Conservation (phyloP, 2,888 invertebrate genomes). For the Barypeithes pellucidus region DNA sequence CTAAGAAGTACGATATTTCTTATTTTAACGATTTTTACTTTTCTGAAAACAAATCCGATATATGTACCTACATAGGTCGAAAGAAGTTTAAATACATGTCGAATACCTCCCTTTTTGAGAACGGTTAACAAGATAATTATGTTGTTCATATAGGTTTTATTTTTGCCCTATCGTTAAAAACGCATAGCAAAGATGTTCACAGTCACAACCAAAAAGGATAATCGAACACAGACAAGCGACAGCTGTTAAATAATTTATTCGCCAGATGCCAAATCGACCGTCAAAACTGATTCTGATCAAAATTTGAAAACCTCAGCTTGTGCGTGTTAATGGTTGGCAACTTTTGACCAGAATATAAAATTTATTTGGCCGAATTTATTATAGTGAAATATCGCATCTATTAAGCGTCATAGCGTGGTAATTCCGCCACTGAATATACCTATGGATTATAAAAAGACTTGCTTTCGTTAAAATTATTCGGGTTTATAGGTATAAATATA, state of each 20-base stretch:
- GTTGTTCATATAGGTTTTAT: background rate
- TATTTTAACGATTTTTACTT: no score
- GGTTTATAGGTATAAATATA: no score
- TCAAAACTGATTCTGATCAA: slow-evolving; percentile 26
- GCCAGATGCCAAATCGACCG: slow-evolving; percentile 28
- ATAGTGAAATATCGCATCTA: background rate
- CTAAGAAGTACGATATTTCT: background rate
- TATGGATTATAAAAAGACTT: no score
- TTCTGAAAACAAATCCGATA: no score
- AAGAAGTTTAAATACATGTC: background rate
- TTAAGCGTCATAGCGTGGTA: background rate
- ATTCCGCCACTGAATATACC: background rate
- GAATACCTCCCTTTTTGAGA: background rate
- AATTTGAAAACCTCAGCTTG: slow-evolving; percentile 25
- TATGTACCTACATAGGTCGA: no score
- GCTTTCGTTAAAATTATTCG: no score
- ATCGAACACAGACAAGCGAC: slow-evolving; percentile 27
- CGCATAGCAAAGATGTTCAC: background rate
- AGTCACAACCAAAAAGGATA: slow-evolving; percentile 17
- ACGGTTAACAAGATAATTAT: background rate
- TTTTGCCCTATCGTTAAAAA: background rate
- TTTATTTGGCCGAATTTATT: background rate
- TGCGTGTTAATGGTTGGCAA: slow-evolving; percentile 14
- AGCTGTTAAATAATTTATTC: slow-evolving; percentile 35
- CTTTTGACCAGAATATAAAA: slow-evolving; percentile 27